Evolutionary conservation across 1,140 invertebrate genomes (phyloP).

Genomic region (Subanguina moxae): DNA sequence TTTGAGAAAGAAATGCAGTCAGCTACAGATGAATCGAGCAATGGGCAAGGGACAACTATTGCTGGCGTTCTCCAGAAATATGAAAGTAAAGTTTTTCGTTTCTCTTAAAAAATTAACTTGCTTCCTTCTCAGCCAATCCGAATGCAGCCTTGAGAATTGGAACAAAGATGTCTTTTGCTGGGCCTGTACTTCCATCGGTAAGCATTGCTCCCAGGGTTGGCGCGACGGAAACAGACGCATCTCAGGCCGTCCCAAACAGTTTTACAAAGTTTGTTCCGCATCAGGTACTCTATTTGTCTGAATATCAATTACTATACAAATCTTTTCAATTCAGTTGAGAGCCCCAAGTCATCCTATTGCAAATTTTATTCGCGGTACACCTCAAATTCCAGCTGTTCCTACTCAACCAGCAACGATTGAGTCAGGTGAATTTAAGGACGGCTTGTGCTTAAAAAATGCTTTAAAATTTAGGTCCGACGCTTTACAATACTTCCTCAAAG

Average conservation of each 20-base stretch:
- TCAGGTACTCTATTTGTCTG: slow-evolving; percentile 18
- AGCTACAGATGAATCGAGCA: not conserved
- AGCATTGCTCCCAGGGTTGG: not conserved
- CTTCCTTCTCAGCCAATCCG: not conserved
- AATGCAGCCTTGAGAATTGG: not conserved
- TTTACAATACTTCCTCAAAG: slow-evolving; percentile 30
- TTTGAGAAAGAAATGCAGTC: slow-evolving; percentile 31
- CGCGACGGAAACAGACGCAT: not conserved
- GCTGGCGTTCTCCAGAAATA: no score
- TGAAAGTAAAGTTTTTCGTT: no score
- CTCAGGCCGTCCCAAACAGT: not conserved
- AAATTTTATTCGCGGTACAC: slow-evolving; percentile 6
- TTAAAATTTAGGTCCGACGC: slow-evolving; percentile 18
- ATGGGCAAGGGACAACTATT: not conserved
- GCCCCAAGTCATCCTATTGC: slow-evolving; percentile 18
- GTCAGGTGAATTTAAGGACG: not conserved
- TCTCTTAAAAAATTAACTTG: no score
- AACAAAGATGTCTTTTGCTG: not conserved
- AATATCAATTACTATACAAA: slow-evolving; percentile 28
- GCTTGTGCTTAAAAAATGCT: no score
- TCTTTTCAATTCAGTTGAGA: slow-evolving; percentile 10
- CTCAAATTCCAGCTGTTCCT: slow-evolving; percentile 2
- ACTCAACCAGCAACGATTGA: slow-evolving; percentile 32
- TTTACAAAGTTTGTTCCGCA: slow-evolving; percentile 31
- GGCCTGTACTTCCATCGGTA: slow-evolving; percentile 1